Base-by-base conservation (phyloP, 1,140 invertebrate species). In the Zelostemma sp. region DNA sequence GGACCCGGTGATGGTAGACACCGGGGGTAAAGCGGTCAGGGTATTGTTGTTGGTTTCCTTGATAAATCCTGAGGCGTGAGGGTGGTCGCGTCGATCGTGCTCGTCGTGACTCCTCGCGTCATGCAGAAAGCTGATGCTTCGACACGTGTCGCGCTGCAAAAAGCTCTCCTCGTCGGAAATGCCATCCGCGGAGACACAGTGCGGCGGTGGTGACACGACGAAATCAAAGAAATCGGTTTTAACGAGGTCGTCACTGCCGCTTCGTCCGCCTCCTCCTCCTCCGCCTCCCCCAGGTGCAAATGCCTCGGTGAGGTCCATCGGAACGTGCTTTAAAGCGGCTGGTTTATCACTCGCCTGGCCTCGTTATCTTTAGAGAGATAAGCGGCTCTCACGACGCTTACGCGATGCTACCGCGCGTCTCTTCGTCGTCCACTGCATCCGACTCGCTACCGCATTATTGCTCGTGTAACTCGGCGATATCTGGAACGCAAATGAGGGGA, bases 221-320 rank as follows among this genome's bases (percentile, higher is more conserved):
- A 94, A 93, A 79, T 94, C 93, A 84, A 94, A 94, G 86, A 93
- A 95, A 82, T 94, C 93, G 46, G 92, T 91, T 81, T 93, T 93
- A 14, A 89, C 87, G 64, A 91, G 84, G 74, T 92, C 90, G 82
- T 92, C 89, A 4, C 31, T 41, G 35, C 57, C 64, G 14, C 55
- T 53, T 14, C 88, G 87, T 16, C 50, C 65, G 12, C 51, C 59
- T n/a, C 88, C 87, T 75, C 89, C 54, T 18, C 67, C 69, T 11
- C 74, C 33, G 33, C 33, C 33, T 35, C 33, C 33, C n/a, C 21
- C 80, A 3, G 82, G 80, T 21, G 81, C 88, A 84, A 93, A 92
- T 81, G 92, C 89, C 86, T 93, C 91, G 78, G 90, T 91, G 80
- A 94, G 89, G 87, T 92, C 92, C 92, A 93, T 93, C 11, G 5